phyloP scores from a whole-genome alignment of 2,797 vertebrate species.

The Melanogrammus aeglefinus region DNA sequence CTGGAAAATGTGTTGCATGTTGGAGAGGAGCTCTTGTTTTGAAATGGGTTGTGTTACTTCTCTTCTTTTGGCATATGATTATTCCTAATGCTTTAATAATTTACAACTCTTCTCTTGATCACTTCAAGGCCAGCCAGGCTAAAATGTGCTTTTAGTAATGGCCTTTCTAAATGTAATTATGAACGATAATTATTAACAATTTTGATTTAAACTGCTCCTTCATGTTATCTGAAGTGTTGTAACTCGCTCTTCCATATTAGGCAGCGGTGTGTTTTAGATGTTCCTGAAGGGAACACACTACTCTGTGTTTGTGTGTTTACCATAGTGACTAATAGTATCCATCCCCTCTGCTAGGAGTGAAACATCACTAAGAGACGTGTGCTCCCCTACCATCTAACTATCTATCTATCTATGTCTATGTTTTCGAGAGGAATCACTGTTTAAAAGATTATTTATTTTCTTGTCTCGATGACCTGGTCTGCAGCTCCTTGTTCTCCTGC shows the following conservation, averaged over 20 bases:
- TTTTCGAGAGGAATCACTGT: not conserved
- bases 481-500: no score
- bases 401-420: not conserved
- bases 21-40: not conserved
- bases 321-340: slow-evolving; percentile 10
- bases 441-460: not conserved
- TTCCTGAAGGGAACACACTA: not conserved
- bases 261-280: not conserved
- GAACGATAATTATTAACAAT: not conserved
- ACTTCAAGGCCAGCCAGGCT: not conserved
- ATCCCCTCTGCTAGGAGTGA: not conserved
- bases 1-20: not conserved
- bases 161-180: not conserved
- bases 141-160: not conserved
- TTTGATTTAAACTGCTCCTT: not conserved
- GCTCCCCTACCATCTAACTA: not conserved
- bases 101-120: not conserved
- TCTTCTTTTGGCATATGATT: not conserved
- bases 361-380: not conserved
- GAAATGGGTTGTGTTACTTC: not conserved
- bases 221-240: not conserved
- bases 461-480: not conserved
- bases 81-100: not conserved
- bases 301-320: slow-evolving; percentile 18
- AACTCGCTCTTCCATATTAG: not conserved